A percentile compares a stretch with the other conserved stretches of the same genome.
Conservation (phyloP, 2,113 vertebrate genomes). For the Carassius gibelio region DNA sequence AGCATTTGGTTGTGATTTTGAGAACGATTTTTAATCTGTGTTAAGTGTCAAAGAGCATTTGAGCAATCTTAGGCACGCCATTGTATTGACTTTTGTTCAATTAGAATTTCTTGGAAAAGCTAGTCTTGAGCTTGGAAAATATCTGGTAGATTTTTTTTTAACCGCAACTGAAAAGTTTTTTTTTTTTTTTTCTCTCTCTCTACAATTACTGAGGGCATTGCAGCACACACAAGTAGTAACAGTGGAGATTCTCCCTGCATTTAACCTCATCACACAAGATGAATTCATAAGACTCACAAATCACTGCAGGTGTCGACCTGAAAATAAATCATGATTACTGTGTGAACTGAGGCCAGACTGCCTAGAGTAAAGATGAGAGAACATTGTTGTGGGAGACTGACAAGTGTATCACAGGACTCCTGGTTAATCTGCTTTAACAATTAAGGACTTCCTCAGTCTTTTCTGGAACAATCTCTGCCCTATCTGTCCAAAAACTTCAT, state of each 20-base stretch:
- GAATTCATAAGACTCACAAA: not conserved
- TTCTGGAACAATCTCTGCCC: not conserved
- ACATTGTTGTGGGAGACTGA: not conserved
- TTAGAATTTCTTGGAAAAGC: not conserved
- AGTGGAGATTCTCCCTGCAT: not conserved
- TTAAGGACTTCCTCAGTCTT: not conserved
- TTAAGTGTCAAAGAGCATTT: not conserved
- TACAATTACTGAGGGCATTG: not conserved
- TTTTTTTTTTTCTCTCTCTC: no score
- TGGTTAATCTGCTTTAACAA: not conserved
- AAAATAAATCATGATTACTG: conserved; percentile 16
- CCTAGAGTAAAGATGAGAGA: not conserved
- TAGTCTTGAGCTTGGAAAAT: not conserved
- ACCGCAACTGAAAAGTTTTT: not conserved
- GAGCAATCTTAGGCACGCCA: not conserved
- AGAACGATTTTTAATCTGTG: no score
- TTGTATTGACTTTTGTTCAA: not conserved
- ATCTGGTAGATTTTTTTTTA: not conserved
- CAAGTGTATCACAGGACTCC: not conserved
- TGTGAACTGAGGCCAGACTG: conserved; percentile 22
- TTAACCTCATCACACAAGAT: conserved; percentile 15
- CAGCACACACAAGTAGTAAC: not conserved
- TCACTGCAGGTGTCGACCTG: conserved; percentile 17
- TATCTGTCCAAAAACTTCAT: not conserved
- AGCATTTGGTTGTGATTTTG: no score